These are phyloP conservation scores for Acrobasis suavella DNA, from an alignment of 2,888 invertebrate species.

Conservation along the genomic window DNA sequence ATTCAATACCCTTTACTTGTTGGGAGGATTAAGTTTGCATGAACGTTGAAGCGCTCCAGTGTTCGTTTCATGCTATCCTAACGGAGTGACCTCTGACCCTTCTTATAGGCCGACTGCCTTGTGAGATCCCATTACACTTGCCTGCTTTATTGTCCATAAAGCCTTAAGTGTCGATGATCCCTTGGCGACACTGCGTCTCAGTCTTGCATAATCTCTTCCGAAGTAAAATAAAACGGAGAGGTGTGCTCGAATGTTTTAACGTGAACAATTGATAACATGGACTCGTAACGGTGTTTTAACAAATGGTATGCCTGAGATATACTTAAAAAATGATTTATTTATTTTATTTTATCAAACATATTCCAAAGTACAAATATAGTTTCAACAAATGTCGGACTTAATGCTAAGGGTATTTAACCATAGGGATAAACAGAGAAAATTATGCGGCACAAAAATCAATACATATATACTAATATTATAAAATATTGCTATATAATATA, in stretches of 20 bases:
- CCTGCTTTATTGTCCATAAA: conserved; percentile 74
- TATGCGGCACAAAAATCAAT: too few species aligned
- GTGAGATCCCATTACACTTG: conserved; percentile 68
- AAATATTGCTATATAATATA: too few species aligned
- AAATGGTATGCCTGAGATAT: neutral
- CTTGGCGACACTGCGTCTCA: conserved; percentile 43
- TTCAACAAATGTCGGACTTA: too few species aligned
- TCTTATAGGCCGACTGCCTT: conserved; percentile 51
- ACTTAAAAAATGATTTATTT: too few species aligned
- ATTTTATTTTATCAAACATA: too few species aligned
- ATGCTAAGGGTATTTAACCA: too few species aligned
- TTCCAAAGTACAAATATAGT: too few species aligned
- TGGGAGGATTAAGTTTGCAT: conserved; percentile 14
- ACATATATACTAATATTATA: too few species aligned
- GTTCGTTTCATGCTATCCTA: conserved; percentile 38
- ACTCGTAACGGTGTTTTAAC: neutral
- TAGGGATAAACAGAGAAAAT: too few species aligned
- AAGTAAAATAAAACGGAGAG: conserved; percentile 15
- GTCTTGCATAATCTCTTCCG: conserved; percentile 35
- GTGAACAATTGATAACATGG: neutral
- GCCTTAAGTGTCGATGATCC: conserved; percentile 64
- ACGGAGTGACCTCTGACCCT: conserved; percentile 57
- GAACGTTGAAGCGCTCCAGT: conserved; percentile 16
- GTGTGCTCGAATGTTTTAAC: conserved; percentile 22
- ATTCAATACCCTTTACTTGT: conserved; percentile 20